Percentiles rank a stretch among this genome's conserved stretches.
Conservation (phyloP, 1,140 invertebrate genomes). For the Centruroides vittatus region DNA sequence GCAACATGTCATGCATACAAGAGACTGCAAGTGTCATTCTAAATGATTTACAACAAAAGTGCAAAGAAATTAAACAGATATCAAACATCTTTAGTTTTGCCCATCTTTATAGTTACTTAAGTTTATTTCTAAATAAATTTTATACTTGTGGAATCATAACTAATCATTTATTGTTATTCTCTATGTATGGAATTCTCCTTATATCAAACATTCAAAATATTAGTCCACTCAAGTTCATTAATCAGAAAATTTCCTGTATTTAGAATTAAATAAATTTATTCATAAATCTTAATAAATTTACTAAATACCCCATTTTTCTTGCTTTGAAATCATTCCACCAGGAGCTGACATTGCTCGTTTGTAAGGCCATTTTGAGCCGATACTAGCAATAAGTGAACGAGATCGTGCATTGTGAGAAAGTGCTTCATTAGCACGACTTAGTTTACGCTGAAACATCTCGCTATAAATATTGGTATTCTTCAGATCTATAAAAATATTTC, state of each 20-base stretch:
- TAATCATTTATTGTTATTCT: no score
- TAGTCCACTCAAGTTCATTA: no score
- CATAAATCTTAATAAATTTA: not conserved
- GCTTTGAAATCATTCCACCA: slow-evolving; percentile 58
- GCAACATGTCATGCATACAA: no score
- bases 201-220: no score
- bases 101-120: no score
- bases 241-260: not conserved
- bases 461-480: slow-evolving; percentile 75
- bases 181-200: no score
- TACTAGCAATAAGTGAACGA: slow-evolving; percentile 74
- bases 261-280: not conserved
- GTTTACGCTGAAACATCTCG: slow-evolving; percentile 73
- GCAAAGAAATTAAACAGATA: no score
- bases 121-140: no score
- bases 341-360: slow-evolving; percentile 85
- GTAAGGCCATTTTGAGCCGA: slow-evolving; percentile 87
- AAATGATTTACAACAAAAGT: no score
- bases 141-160: no score
- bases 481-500: slow-evolving; percentile 46
- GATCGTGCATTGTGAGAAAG: slow-evolving; percentile 46
- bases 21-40: no score
- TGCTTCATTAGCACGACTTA: slow-evolving; percentile 78
- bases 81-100: no score
- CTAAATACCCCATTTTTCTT: slow-evolving; percentile 54